These are phyloP conservation scores for Sebastes aleutianus DNA, from an alignment of 2,797 vertebrate species.

Conservation along the genomic window DNA sequence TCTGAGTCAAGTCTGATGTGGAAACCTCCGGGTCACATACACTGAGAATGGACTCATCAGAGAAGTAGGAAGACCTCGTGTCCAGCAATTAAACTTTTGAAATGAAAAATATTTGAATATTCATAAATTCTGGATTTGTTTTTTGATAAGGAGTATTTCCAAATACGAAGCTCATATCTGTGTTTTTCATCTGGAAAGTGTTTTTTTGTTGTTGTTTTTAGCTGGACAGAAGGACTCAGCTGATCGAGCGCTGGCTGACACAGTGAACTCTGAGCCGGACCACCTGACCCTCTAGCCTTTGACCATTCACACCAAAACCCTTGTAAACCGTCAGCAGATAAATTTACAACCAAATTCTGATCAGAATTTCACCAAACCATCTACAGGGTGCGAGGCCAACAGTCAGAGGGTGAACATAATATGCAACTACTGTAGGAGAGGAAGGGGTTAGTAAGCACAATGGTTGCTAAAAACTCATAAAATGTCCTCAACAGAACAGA, in stretches of 20 bases:
- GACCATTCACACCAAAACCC: constrained; percentile 36
- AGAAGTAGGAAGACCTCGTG: neutral
- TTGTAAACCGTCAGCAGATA: neutral
- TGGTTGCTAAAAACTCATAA: constrained; percentile 21
- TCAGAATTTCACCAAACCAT: neutral
- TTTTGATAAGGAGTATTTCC: no score
- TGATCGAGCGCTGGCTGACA: constrained; percentile 16
- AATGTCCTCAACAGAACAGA: constrained; percentile 2
- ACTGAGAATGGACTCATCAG: neutral
- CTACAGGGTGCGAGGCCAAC: constrained; percentile 41
- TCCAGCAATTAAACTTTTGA: no score
- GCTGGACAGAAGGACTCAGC: neutral
- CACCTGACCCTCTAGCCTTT: constrained; percentile 43
- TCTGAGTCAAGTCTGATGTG: neutral
- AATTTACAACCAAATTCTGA: constrained; percentile 13
- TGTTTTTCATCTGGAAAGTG: no score
- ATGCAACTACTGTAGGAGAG: constrained; percentile 33
- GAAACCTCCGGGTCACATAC: neutral
- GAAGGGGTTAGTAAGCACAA: constrained; percentile 44
- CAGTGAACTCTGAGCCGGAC: constrained; percentile 72
- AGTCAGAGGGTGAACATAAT: constrained; percentile 45
- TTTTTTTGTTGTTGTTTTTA: no score
- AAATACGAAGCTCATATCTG: no score
- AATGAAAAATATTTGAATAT: no score
- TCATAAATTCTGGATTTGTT: no score